These are phyloP conservation scores for Albula glossodonta DNA, from an alignment of 2,113 vertebrate genomes.

Conservation along the genomic window DNA sequence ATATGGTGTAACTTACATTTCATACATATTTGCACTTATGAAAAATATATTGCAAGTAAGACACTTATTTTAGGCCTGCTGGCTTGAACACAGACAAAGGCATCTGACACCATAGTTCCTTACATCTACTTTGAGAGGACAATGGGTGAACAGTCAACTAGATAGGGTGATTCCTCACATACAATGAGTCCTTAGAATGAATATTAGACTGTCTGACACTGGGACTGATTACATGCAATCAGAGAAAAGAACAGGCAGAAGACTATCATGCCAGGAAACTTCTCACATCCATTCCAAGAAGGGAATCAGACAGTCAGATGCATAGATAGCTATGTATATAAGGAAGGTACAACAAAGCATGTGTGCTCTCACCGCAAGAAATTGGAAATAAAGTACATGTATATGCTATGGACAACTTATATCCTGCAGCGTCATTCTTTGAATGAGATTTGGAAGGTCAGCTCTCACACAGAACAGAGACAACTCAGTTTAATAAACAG, in stretches of 20 bases:
- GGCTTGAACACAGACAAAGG: background rate
- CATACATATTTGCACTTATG: background rate
- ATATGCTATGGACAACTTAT: background rate
- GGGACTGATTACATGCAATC: no score
- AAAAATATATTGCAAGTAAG: background rate
- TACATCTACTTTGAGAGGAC: no score
- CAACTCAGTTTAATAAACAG: background rate
- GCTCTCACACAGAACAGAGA: background rate
- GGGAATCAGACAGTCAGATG: background rate
- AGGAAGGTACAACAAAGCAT: no score
- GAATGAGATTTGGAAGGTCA: background rate
- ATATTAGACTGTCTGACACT: no score
- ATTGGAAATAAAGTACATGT: background rate
- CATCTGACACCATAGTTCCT: no score
- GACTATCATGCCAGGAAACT: no score
- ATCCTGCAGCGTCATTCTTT: background rate
- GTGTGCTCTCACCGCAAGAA: background rate
- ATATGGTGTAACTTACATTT: background rate
- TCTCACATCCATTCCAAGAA: no score
- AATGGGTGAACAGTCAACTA: no score
- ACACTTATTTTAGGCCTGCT: background rate
- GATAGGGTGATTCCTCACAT: no score
- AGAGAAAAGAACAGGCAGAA: no score
- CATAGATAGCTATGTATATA: no score
- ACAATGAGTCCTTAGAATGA: no score